Evolutionary conservation across 2,888 invertebrate species (phyloP).

Genomic region (Muschampia plurimacula): DNA sequence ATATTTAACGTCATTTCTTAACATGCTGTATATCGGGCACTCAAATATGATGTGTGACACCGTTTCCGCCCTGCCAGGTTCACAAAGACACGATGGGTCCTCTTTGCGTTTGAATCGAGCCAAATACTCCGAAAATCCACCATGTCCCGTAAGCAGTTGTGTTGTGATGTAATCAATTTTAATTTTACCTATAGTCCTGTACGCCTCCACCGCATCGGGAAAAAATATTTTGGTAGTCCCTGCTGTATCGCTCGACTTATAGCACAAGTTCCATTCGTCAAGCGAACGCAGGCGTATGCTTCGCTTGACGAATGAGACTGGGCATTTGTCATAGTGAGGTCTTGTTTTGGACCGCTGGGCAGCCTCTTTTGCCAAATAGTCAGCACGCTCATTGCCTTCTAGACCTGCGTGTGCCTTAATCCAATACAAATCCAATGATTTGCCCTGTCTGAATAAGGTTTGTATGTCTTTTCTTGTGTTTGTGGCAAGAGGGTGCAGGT

Average conservation of each 20-base stretch:
- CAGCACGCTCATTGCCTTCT: constrained; percentile 22
- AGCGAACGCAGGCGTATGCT: neutral
- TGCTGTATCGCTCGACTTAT: neutral
- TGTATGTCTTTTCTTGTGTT: too few relatives aligned
- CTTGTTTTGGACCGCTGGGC: constrained; percentile 2
- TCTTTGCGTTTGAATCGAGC: neutral
- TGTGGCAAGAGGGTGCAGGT: too few relatives aligned
- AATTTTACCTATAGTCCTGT: neutral
- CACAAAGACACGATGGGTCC: neutral
- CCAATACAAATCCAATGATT: too few relatives aligned
- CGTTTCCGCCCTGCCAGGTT: too few relatives aligned
- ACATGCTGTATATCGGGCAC: too few relatives aligned
- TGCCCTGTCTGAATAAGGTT: too few relatives aligned
- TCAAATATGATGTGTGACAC: too few relatives aligned
- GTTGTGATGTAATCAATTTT: neutral
- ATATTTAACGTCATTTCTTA: too few relatives aligned
- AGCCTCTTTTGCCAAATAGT: constrained; percentile 34
- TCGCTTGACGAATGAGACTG: constrained; percentile 30
- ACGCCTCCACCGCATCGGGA: neutral
- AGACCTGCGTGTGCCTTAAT: neutral
- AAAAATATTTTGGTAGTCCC: neutral
- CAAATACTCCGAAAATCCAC: neutral
- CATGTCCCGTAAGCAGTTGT: neutral
- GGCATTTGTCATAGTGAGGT: constrained; percentile 20
- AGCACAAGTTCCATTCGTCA: neutral